These are phyloP conservation scores for Liasis olivaceus DNA, from an alignment of 2,797 vertebrate species.

Conservation along the genomic window DNA sequence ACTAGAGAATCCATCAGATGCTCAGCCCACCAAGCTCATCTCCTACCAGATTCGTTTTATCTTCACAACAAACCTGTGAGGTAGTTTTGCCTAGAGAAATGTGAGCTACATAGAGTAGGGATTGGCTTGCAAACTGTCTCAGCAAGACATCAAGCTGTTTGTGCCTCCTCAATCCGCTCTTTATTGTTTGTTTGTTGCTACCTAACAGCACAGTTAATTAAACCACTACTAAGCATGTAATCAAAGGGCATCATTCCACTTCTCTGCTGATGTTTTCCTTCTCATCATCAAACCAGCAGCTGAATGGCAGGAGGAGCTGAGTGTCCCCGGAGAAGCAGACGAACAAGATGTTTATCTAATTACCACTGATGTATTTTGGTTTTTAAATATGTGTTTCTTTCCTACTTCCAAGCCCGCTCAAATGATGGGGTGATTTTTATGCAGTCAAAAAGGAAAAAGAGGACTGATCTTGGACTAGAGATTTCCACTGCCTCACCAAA, in stretches of 20 bases:
- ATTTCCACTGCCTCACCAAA: background rate
- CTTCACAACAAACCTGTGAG: background rate
- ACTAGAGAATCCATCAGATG: background rate
- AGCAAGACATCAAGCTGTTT: background rate
- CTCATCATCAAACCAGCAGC: background rate
- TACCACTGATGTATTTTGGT: background rate
- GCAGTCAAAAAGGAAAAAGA: background rate
- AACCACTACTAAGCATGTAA: background rate
- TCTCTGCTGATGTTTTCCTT: background rate
- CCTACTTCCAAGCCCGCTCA: background rate
- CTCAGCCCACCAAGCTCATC: background rate
- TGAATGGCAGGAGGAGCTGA: background rate
- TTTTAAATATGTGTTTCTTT: background rate
- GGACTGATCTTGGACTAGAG: background rate
- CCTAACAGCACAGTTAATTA: constrained; percentile 5
- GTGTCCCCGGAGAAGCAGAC: background rate
- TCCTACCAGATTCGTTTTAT: background rate
- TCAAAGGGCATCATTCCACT: background rate
- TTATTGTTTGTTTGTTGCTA: background rate
- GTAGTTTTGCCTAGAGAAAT: background rate
- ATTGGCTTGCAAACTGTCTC: background rate
- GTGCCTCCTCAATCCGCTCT: background rate
- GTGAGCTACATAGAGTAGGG: background rate
- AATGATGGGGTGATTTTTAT: background rate
- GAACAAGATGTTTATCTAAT: background rate